These are phyloP conservation scores for Drosophila nigritarsus DNA, from an alignment of 2,888 invertebrate species.

Conservation along the genomic window DNA sequence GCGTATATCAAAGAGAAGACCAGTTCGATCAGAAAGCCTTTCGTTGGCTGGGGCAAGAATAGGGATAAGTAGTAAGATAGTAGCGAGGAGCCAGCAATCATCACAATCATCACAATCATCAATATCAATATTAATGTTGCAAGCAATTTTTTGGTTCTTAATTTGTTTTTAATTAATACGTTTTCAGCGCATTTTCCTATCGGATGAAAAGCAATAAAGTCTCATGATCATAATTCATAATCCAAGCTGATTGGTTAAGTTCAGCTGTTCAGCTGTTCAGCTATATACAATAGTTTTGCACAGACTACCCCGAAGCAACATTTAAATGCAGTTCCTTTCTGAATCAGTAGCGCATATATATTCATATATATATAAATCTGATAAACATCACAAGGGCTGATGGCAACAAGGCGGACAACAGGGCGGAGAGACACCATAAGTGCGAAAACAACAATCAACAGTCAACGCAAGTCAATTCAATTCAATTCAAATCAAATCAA, in stretches of 20 bases:
- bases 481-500: conserved; percentile 18
- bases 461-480: conserved; percentile 35
- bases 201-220: not conserved
- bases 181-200: not conserved
- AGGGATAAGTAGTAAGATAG: not conserved
- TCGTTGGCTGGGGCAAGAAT: not conserved
- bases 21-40: not conserved
- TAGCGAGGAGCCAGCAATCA: not conserved
- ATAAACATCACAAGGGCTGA: conserved; percentile 6
- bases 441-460: conserved; percentile 35
- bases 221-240: not conserved
- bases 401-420: conserved; percentile 1
- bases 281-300: not conserved
- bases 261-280: not conserved
- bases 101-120: conserved; percentile 4
- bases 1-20: not conserved
- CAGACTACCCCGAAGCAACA: not conserved
- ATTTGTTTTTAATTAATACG: not conserved
- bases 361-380: not conserved
- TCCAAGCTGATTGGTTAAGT: not conserved
- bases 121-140: not conserved
- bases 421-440: not conserved
- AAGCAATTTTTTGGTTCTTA: not conserved
- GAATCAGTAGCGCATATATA: not conserved
- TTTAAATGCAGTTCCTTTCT: not conserved